Conservation (phyloP, 2,888 invertebrate genomes). For the Petrolisthes cinctipes region DNA sequence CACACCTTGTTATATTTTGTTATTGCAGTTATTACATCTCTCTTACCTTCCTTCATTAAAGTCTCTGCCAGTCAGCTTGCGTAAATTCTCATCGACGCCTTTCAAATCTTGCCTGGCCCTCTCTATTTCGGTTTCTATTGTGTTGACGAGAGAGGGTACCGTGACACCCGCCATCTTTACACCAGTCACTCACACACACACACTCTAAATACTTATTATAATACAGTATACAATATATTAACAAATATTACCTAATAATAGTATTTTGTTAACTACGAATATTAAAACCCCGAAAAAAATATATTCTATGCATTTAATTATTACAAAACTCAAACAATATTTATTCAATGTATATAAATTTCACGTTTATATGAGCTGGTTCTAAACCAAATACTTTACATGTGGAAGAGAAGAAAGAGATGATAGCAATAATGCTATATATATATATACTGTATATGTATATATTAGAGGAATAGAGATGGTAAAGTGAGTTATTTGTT, state of each 20-base stretch:
- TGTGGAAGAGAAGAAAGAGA: too few relatives aligned
- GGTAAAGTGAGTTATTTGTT: too few relatives aligned
- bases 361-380: not conserved
- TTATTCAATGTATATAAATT: too few relatives aligned
- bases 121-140: constrained; percentile 59
- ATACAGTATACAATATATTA: not conserved
- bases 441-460: too few relatives aligned
- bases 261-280: not conserved
- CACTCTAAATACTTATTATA: not conserved
- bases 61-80: constrained; percentile 58
- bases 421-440: too few relatives aligned
- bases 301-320: too few relatives aligned
- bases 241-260: not conserved
- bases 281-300: too few relatives aligned
- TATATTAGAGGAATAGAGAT: too few relatives aligned
- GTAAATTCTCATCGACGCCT: constrained; percentile 59
- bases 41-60: constrained; percentile 56
- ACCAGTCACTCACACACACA: not conserved
- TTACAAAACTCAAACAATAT: too few relatives aligned
- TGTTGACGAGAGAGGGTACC: constrained; percentile 42
- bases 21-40: too few relatives aligned
- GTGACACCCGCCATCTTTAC: constrained; percentile 49
- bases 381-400: too few relatives aligned
- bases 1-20: not conserved
- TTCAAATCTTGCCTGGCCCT: constrained; percentile 48